Evolutionary conservation across 1,140 invertebrate species (phyloP).

Genomic region (Proctacanthus coquilletti): DNA sequence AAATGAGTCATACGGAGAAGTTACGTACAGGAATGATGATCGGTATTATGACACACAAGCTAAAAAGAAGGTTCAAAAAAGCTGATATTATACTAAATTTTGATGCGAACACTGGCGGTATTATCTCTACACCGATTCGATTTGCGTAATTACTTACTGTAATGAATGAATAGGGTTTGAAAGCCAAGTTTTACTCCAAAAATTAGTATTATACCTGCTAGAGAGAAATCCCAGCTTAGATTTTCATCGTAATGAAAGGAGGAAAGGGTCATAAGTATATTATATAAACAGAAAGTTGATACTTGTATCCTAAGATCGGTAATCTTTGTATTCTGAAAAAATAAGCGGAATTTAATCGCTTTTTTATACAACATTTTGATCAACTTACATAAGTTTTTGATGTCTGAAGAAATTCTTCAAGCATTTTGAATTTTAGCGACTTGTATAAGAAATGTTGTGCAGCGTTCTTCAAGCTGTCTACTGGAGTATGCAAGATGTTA

Average conservation of each 20-base stretch:
- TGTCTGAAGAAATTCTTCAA: not conserved
- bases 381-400: not conserved
- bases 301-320: not conserved
- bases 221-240: no score
- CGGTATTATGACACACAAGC: no score
- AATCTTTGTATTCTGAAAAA: not conserved
- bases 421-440: not conserved
- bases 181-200: no score
- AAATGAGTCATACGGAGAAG: no score
- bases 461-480: no score
- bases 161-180: not conserved
- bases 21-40: no score
- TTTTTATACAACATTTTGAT: no score
- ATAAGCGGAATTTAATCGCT: no score
- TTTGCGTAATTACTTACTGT: not conserved
- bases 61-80: no score
- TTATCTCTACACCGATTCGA: conserved; percentile 7
- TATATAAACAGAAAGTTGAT: not conserved
- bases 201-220: no score
- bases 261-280: not conserved
- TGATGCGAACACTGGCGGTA: conserved; percentile 3
- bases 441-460: not conserved
- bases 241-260: no score
- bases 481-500: no score
- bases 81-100: conserved; percentile 11